phyloP scores from a whole-genome alignment of 92 coral and sea anemone species.

The Phenganax stokvisi region DNA sequence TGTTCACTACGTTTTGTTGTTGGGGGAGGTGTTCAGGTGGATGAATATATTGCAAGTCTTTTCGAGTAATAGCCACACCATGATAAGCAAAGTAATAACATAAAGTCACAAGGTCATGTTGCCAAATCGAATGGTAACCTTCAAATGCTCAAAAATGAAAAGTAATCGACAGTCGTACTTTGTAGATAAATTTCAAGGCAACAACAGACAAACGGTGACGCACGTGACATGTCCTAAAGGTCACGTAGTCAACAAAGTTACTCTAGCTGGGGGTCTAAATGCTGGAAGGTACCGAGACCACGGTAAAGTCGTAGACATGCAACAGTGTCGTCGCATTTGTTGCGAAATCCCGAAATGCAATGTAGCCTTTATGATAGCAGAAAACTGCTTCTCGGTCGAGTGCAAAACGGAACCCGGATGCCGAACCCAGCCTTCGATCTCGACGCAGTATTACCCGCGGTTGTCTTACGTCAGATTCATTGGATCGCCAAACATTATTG shows the following conservation, averaged over 20 bases:
- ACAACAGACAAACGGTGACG: constrained; percentile 18
- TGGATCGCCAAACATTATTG: constrained; percentile 61
- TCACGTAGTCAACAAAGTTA: constrained; percentile 65
- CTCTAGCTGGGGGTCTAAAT: constrained; percentile 76
- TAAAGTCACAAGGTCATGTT: too few species aligned
- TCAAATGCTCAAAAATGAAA: too few species aligned
- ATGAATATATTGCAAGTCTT: too few species aligned
- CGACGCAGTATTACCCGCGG: constrained; percentile 73
- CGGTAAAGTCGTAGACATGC: constrained; percentile 81
- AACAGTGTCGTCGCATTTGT: constrained; percentile 80
- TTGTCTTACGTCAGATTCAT: constrained; percentile 72
- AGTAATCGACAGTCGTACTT: not conserved
- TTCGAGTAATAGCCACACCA: too few species aligned
- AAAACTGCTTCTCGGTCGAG: constrained; percentile 90
- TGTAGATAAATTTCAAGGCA: constrained; percentile 16
- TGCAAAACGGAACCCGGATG: constrained; percentile 81
- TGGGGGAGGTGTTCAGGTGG: too few species aligned
- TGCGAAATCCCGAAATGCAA: constrained; percentile 94
- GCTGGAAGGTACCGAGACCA: constrained; percentile 95
- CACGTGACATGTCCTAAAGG: constrained; percentile 69
- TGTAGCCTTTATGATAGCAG: constrained; percentile 85
- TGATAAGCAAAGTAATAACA: too few species aligned
- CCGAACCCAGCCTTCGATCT: constrained; percentile 73
- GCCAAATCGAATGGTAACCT: too few species aligned
- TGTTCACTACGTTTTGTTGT: too few species aligned